These are phyloP conservation scores for Novumbra hubbsi DNA, from an alignment of 2,797 vertebrate genomes.

Conservation along the genomic window DNA sequence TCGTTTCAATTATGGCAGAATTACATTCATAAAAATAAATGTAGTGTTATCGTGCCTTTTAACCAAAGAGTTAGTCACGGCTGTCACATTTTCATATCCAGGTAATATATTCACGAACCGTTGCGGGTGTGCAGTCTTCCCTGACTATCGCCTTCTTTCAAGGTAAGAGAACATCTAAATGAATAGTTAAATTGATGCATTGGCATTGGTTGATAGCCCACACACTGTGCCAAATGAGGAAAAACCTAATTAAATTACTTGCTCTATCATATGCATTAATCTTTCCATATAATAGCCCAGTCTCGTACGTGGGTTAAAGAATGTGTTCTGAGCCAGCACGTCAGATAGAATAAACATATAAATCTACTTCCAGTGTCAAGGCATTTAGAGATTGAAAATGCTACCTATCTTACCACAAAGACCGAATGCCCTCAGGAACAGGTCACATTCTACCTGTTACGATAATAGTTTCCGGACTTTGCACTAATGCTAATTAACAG, in stretches of 20 bases:
- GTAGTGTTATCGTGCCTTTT: background rate
- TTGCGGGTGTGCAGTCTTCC: background rate
- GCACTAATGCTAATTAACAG: too few relatives aligned
- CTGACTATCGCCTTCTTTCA: background rate
- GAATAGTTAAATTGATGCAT: constrained; percentile 9
- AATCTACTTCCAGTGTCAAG: too few relatives aligned
- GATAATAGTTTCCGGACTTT: too few relatives aligned
- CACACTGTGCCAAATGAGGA: constrained; percentile 4
- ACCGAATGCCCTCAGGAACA: too few relatives aligned
- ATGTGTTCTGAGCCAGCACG: background rate
- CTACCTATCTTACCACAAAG: too few relatives aligned
- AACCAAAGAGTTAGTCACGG: constrained; percentile 3
- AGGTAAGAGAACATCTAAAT: constrained; percentile 14
- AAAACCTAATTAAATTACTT: background rate
- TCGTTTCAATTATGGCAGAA: background rate
- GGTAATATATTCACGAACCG: background rate
- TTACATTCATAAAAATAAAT: background rate
- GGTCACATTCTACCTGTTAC: too few relatives aligned
- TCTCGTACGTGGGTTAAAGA: background rate
- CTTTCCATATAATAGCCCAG: background rate
- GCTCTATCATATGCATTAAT: constrained; percentile 6
- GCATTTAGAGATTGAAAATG: too few relatives aligned
- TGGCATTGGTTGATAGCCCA: background rate
- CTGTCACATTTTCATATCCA: constrained; percentile 7
- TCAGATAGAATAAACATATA: background rate